A percentile compares a stretch with the other conserved stretches of the same genome.
Evolutionary conservation across 2,888 invertebrate species (phyloP).

Genomic region (Meteorus cinctellus): DNA sequence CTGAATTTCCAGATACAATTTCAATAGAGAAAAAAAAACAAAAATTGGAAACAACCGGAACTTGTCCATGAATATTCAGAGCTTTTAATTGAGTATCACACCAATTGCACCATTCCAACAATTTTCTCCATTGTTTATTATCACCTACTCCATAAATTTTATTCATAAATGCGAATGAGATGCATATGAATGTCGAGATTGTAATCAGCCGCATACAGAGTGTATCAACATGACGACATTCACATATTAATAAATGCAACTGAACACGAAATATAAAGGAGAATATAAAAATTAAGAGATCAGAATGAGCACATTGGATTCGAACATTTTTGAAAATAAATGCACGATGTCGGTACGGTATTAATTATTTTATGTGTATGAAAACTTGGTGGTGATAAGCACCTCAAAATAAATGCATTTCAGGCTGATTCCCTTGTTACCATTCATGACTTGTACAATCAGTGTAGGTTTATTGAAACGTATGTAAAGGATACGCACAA

Average conservation of each 20-base stretch:
- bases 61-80: not conserved
- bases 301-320: not conserved
- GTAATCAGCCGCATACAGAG: no score
- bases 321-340: not conserved
- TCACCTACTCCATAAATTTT: not conserved
- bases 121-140: not conserved
- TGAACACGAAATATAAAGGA: not conserved
- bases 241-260: not conserved
- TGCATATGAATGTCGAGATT: not conserved
- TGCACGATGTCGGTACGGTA: not conserved
- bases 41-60: not conserved
- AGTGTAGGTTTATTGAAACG: not conserved
- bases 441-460: not conserved
- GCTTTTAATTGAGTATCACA: not conserved
- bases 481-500: slow-evolving; percentile 10
- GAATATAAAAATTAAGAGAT: not conserved
- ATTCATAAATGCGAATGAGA: not conserved
- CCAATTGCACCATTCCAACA: slow-evolving; percentile 3
- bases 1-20: not conserved
- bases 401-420: slow-evolving; percentile 2
- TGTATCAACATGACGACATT: not conserved
- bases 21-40: not conserved
- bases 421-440: not conserved
- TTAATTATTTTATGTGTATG: not conserved
- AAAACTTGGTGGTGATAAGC: not conserved